These are phyloP conservation scores for Asteroscopus sphinx DNA, from an alignment of 2,888 invertebrate species.

Conservation along the genomic window DNA sequence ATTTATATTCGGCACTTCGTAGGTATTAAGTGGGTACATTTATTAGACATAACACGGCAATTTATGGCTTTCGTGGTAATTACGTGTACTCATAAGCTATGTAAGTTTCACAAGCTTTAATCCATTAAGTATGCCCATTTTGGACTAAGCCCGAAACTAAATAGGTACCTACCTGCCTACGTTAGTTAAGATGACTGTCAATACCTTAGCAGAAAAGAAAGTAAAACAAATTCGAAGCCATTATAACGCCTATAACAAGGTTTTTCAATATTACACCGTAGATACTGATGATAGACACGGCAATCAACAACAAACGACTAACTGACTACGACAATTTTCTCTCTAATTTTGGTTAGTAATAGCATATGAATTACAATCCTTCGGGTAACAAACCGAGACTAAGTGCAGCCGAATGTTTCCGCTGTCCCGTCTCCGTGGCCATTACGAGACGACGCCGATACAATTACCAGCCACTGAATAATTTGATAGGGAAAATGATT, in stretches of 20 bases:
- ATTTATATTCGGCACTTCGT: slow-evolving; percentile 69
- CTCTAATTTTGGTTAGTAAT: slow-evolving; percentile 79
- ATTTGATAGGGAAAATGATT: slow-evolving; percentile 89
- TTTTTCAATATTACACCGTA: slow-evolving; percentile 51
- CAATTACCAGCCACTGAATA: slow-evolving; percentile 88
- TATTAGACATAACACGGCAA: slow-evolving; percentile 71
- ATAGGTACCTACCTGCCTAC: neutral
- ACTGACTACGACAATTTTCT: slow-evolving; percentile 71
- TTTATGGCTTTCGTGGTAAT: slow-evolving; percentile 58
- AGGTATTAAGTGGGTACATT: slow-evolving; percentile 64
- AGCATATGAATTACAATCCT: slow-evolving; percentile 85
- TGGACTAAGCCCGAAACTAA: neutral
- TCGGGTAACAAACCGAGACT: slow-evolving; percentile 87
- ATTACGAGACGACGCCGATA: slow-evolving; percentile 83
- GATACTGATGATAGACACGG: slow-evolving; percentile 52
- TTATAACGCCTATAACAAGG: slow-evolving; percentile 45
- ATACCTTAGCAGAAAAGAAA: slow-evolving; percentile 24
- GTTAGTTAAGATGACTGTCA: slow-evolving; percentile 7
- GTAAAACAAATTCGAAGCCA: slow-evolving; percentile 29
- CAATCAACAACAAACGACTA: slow-evolving; percentile 63
- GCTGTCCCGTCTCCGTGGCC: slow-evolving; percentile 72
- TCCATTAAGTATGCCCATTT: neutral
- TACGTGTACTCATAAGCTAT: slow-evolving; percentile 14
- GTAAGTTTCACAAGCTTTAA: slow-evolving; percentile 10
- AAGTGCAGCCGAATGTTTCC: slow-evolving; percentile 86